phyloP scores from a whole-genome alignment of 2,888 invertebrate species.

The Coecobrya sp. region DNA sequence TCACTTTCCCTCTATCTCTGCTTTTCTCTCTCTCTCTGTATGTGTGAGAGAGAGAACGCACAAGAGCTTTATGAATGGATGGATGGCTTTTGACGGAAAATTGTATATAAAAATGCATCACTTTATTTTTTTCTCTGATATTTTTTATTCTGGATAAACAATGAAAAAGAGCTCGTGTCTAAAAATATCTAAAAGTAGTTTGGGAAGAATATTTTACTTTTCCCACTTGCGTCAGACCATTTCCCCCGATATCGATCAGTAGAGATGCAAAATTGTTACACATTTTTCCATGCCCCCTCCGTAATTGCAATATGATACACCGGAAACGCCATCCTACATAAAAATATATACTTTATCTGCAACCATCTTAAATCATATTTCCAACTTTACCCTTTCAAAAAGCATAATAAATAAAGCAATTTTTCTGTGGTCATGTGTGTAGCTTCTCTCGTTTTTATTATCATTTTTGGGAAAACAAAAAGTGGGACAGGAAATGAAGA shows the following conservation, averaged over 20 bases:
- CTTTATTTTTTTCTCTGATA: background rate
- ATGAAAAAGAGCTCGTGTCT: background rate
- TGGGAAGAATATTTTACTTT: background rate
- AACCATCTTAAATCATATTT: constrained; percentile 16
- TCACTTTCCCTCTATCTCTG: background rate
- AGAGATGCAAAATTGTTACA: background rate
- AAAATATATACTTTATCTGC: background rate
- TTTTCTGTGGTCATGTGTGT: constrained; percentile 26
- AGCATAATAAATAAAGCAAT: background rate
- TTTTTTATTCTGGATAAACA: constrained; percentile 28
- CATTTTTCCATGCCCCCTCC: background rate
- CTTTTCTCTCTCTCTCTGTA: constrained; percentile 12
- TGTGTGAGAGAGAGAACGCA: background rate
- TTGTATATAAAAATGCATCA: constrained; percentile 41
- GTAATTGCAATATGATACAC: constrained; percentile 39
- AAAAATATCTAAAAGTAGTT: background rate
- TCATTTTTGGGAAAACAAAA: constrained; percentile 35
- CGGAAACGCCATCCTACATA: background rate
- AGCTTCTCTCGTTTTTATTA: constrained; percentile 8
- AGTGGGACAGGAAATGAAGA: constrained; percentile 72
- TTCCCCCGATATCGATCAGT: constrained; percentile 5
- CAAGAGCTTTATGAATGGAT: background rate
- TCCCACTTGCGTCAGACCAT: background rate
- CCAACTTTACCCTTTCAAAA: background rate
- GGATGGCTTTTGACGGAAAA: constrained; percentile 46